Base-by-base conservation (phyloP, 2,797 vertebrate species). In the Ctenochaetus hawaiiensis region DNA sequence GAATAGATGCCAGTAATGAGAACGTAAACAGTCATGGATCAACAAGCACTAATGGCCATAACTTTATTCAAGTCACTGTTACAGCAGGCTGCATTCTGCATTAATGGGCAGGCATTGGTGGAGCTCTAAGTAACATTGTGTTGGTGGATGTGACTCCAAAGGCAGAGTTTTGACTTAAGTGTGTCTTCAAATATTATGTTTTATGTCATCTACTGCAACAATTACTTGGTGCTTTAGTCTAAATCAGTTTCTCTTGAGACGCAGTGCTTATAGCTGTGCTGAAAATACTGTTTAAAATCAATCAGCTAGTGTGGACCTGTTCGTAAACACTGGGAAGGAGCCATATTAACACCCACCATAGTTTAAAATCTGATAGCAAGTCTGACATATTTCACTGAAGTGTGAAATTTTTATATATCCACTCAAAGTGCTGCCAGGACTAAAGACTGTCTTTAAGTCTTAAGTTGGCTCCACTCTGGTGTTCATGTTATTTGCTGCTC, bases 1-100 rank as follows among this genome's bases (percentile, higher is more conserved):
- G 69, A 90, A 85, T 81, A 85, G 84, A 89, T 14, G 45, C 13
- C 74, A 69, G 80, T 89, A 91, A 92, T 90, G 78, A 89, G 82
- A 30, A 73, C 13, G 2, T 69, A 73, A 88, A 87, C 72, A 64
- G 58, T 67, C 65, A 58, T 17, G 59, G 80, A 90, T 81, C 75
- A 89, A 68, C 64, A 44, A 20, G 63, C 41, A 5, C 82, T 78
- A 83, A 85, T 80, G 78, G 67, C 76, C 77, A 71, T 68, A 73
- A 66, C 75, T 77, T 66, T 86, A 81, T 84, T 80, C 48, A 67
- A 67, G 70, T 51, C 63, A 84, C 63, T 70, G 73, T 76, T 82
- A 53, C 66, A 65, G 77, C 9, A 70, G 65, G 51, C 60, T 80
- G 81, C 57, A 17, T 79, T 66, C 18, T 45, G n/a, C 54, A 64